Percentiles rank a stretch among this genome's conserved stretches.
phyloP scores from a whole-genome alignment of 2,113 vertebrate species.

The Charina bottae region DNA sequence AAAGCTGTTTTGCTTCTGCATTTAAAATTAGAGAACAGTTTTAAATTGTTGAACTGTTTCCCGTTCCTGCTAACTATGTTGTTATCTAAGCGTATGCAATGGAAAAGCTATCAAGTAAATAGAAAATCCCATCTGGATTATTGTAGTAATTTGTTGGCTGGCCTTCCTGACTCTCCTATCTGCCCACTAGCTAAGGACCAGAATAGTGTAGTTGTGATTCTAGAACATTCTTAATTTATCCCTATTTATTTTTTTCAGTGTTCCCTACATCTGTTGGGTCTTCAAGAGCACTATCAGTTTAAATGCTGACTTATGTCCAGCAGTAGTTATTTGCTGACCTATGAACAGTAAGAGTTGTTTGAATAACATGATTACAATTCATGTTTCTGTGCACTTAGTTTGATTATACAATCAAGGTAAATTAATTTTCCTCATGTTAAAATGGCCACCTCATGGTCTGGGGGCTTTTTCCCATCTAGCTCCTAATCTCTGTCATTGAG shows the following conservation, averaged over 20 bases:
- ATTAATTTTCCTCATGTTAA: background rate
- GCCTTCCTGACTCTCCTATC: background rate
- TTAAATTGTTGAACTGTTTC: conserved; percentile 51
- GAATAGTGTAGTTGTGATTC: background rate
- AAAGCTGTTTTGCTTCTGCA: conserved; percentile 59
- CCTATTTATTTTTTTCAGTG: background rate
- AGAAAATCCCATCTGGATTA: conserved; percentile 51
- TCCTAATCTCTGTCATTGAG: background rate
- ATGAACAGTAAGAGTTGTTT: background rate
- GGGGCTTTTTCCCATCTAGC: background rate
- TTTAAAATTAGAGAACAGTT: conserved; percentile 57
- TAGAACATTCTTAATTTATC: background rate
- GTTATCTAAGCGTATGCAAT: conserved; percentile 64
- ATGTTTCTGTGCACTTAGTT: background rate
- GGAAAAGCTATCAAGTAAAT: conserved; percentile 80
- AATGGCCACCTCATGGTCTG: background rate
- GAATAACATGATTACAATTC: background rate
- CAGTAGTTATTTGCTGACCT: background rate
- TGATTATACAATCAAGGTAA: background rate
- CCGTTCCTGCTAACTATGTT: conserved; percentile 56
- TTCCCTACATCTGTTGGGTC: background rate
- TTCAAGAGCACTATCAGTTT: background rate
- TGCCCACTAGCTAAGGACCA: background rate
- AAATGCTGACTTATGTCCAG: background rate
- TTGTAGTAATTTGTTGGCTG: background rate